phyloP scores from a whole-genome alignment of 2,797 vertebrate species.

The Peromyscus aztecus region DNA sequence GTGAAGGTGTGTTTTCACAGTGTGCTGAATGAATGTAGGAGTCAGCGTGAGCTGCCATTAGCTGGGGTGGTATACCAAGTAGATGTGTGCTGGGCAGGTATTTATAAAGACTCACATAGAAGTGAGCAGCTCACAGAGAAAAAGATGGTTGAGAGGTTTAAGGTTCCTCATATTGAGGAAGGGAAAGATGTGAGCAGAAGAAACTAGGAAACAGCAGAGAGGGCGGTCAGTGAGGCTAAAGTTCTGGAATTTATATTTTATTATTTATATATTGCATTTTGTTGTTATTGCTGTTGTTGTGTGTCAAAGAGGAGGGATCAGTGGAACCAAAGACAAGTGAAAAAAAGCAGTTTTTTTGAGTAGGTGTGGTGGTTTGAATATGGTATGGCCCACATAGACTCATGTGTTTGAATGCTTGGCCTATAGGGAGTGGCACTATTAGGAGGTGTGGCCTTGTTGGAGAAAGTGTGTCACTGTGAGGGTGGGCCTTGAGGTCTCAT shows the following conservation, averaged over 20 bases:
- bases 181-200: not conserved
- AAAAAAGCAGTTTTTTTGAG: not conserved
- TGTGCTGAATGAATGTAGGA: not conserved
- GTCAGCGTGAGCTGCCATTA: not conserved
- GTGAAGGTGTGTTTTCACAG: not conserved
- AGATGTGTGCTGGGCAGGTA: not conserved
- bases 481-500: not conserved
- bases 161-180: not conserved
- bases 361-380: not conserved
- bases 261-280: not conserved
- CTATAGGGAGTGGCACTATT: not conserved
- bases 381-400: not conserved
- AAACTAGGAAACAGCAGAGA: not conserved
- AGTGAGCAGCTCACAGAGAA: not conserved
- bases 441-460: not conserved
- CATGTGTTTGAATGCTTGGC: not conserved
- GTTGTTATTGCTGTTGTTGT: not conserved
- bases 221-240: not conserved
- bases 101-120: not conserved
- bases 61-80: not conserved
- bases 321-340: not conserved
- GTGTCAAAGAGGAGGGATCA: not conserved
- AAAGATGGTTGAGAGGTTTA: not conserved
- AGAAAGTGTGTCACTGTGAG: not conserved
- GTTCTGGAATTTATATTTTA: not conserved